A percentile compares a stretch with the other conserved stretches of the same genome.
Evolutionary conservation across 2,113 vertebrate genomes (phyloP).

Genomic region (Pomatostomus ruficeps): DNA sequence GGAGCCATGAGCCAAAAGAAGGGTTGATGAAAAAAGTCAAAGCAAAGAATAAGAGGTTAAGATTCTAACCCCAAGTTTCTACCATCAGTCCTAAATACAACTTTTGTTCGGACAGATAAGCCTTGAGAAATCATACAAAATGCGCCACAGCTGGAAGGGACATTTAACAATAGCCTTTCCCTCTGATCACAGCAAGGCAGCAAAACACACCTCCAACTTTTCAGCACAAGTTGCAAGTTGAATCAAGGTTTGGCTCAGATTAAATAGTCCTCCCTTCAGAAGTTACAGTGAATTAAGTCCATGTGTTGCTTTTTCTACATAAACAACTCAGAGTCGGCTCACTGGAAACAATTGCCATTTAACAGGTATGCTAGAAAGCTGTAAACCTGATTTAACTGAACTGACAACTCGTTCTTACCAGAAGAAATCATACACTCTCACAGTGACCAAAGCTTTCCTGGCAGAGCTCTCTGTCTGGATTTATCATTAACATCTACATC

Average conservation of each 20-base stretch:
- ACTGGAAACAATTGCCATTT: neutral
- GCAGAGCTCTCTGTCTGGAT: conserved; percentile 59
- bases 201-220: neutral
- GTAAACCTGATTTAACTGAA: neutral
- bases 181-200: neutral
- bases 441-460: conserved; percentile 59
- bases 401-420: neutral
- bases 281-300: neutral
- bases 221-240: neutral
- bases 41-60: neutral
- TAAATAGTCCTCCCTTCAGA: neutral
- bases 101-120: neutral
- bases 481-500: conserved; percentile 75
- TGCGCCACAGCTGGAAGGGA: accelerated
- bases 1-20: neutral
- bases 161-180: neutral
- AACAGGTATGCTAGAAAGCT: neutral
- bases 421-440: neutral
- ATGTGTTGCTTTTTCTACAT: neutral
- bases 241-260: neutral
- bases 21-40: neutral
- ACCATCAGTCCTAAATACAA: neutral
- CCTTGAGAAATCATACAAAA: neutral
- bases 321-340: neutral
- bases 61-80: neutral